A percentile compares a stretch with the other conserved stretches of the same genome.
phyloP scores from a whole-genome alignment of 2,113 vertebrate genomes.

The Ibidorhyncha struthersii region DNA sequence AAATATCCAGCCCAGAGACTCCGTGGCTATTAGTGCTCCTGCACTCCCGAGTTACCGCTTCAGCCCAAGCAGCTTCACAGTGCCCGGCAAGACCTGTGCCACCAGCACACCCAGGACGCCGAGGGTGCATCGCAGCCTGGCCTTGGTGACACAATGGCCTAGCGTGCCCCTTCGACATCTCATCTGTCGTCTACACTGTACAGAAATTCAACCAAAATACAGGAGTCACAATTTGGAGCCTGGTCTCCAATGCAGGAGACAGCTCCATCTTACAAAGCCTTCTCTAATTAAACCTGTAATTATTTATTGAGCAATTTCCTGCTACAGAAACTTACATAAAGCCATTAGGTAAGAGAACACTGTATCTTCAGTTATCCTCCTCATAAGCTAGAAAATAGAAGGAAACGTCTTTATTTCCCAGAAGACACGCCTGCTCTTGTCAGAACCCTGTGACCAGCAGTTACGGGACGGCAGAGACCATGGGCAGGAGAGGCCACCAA shows the following conservation, averaged over 20 bases:
- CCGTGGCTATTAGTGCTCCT: not conserved
- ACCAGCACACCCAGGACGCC: fast-evolving
- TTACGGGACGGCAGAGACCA: not conserved
- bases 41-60: too few relatives aligned
- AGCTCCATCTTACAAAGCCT: not conserved
- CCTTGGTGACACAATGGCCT: not conserved
- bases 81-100: fast-evolving
- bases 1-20: not conserved
- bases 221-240: not conserved
- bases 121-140: not conserved
- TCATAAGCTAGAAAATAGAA: not conserved
- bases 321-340: conserved; percentile 28
- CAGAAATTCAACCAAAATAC: not conserved
- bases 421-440: not conserved
- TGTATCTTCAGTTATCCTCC: not conserved
- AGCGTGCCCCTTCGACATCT: not conserved
- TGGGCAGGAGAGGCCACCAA: fast-evolving
- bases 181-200: fast-evolving
- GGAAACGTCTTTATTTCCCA: not conserved
- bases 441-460: not conserved
- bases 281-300: conserved; percentile 17
- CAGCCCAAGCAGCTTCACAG: fast-evolving
- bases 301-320: conserved; percentile 56
- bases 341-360: not conserved
- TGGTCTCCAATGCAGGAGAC: not conserved